Percentiles rank a stretch among this genome's conserved stretches.
phyloP scores from a whole-genome alignment of 2,113 vertebrate species.

The Crocuta crocuta region DNA sequence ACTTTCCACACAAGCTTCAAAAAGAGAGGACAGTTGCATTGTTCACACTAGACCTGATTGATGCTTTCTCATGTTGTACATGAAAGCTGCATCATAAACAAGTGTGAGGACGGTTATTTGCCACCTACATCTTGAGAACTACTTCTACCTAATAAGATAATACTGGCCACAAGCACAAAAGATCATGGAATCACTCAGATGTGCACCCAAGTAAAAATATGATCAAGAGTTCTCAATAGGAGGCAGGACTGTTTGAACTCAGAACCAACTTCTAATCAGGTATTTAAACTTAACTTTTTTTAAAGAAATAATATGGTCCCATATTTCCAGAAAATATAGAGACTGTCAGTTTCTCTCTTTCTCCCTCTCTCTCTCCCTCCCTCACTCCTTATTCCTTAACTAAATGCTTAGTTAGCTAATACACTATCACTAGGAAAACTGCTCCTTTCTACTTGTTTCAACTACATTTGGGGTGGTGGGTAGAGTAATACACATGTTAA shows the following conservation, averaged over 20 bases:
- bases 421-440: neutral
- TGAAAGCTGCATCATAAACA: neutral
- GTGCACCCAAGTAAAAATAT: neutral
- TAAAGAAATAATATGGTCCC: neutral
- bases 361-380: neutral
- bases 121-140: neutral
- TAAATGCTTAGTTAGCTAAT: neutral
- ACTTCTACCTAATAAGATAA: neutral
- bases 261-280: neutral
- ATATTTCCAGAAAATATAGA: neutral
- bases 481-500: neutral
- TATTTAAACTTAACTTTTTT: neutral
- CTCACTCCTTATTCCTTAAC: neutral
- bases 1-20: neutral
- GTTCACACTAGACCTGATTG: neutral
- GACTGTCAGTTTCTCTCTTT: neutral
- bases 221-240: neutral
- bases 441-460: slow-evolving; percentile 34
- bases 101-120: neutral
- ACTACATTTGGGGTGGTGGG: neutral
- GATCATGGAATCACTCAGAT: neutral
- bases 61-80: neutral
- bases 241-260: neutral
- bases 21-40: neutral
- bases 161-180: neutral